A percentile compares a stretch with the other conserved stretches of the same genome.
These are phyloP conservation scores for Vultur gryphus DNA, from an alignment of 2,797 vertebrate genomes.

Conservation along the genomic window DNA sequence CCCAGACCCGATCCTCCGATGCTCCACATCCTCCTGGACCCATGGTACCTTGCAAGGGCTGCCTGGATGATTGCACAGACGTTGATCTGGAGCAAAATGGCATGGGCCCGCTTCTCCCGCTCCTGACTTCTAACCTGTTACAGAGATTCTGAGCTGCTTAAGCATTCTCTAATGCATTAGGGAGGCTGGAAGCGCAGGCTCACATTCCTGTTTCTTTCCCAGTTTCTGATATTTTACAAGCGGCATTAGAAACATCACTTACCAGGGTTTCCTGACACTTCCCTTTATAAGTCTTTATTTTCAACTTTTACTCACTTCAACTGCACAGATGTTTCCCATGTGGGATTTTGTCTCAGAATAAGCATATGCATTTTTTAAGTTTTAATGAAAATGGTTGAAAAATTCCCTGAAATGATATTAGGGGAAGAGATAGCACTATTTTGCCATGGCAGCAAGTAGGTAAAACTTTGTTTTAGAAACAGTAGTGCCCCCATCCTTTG, in stretches of 20 bases:
- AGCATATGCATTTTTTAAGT: not conserved
- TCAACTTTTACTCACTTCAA: not conserved
- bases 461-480: not conserved
- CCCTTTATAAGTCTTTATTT: not conserved
- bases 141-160: not conserved
- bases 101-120: fast-evolving
- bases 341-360: not conserved
- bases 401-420: not conserved
- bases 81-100: not conserved
- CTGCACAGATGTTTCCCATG: not conserved
- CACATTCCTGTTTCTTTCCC: not conserved
- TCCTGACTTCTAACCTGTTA: not conserved
- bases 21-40: not conserved
- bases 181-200: not conserved
- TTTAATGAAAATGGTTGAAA: not conserved
- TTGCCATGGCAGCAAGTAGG: not conserved
- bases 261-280: not conserved
- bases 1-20: fast-evolving
- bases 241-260: not conserved
- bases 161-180: not conserved
- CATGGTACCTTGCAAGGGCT: fast-evolving
- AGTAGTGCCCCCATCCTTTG: not conserved
- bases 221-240: not conserved
- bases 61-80: not conserved
- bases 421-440: not conserved